Evolutionary conservation across 2,113 vertebrate genomes (phyloP), one percentile per base, ranked within the genome.

Genomic region (Himantopus leucocephalus): DNA sequence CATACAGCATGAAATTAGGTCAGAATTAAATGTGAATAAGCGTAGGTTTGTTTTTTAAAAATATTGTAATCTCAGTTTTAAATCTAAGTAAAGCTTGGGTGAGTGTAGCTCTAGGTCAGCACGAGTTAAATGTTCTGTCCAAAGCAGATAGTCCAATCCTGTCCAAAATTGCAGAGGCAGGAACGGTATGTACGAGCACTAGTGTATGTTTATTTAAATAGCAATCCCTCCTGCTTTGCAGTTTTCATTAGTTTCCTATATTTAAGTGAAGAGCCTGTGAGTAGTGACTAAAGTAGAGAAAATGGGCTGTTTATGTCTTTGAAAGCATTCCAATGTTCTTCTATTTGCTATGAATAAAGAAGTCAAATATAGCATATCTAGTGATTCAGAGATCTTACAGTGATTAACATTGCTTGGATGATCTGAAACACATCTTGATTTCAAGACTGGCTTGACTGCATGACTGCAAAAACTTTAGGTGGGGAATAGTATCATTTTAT

Each of bases 241-340:
- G 56, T 80, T 94, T 87, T 87, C 56, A 32, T 81, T 95, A 89
- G 12, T 85, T 92, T 87, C 77, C 84, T 87, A 52, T 95, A 89
- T 92, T 91, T 87, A 92, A 84, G 84, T 78, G 86, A 91, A 94
- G 87, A 78, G 70, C 53, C 34, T 82, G 30, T 85, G 39, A 91
- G 80, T 89, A 91, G 80, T 71, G 56, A 35, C 41, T 87, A 68
- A 91, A 91, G 79, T 75, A 95, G 80, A 78, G 55, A 92, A 96
- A 96, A 87, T 26, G n/a, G 72, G 16, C 30, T 68, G 64, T 82
- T 94, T 78, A 78, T 39, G 66, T 72, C 60, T 87, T 91, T 75
- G 85, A 91, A 87, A 94, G 34, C 70, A 75, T 91, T 94, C 73
- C 77, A 85, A 9, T 72, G 26, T 86, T 92, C 35, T 90, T 83